Evolutionary conservation across 2,888 invertebrate genomes (phyloP), one percentile per base, ranked within the genome.

Genomic region (Meliscaeva auricollis): DNA sequence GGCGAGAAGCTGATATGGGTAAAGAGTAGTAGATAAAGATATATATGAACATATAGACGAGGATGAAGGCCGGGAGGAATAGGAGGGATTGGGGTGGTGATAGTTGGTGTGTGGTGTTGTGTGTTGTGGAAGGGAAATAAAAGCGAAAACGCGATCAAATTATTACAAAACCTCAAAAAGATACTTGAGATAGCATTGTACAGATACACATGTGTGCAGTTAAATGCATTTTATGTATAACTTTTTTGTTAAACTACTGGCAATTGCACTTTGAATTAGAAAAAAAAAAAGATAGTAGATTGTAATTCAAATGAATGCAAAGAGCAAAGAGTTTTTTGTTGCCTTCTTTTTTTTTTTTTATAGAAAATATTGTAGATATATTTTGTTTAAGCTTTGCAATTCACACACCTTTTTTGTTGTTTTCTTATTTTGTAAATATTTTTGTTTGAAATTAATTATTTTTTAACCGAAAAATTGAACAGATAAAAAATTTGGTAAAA

Each of bases 101-200:
- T 35, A 9, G 38, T 11, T 38, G 38, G 38, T 0, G 9, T 9
- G 9, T 38, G 44, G 8, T 32, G 64, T 6, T 32, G 32, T 26
- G 30, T 48, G 48, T 56, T 56, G 56, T 32, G 17, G 66, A 66
- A 58, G 73, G 41, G 38, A 68, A 80, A 85, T 76, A 85, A 85
- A 85, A 85, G 85, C 85, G 85, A 80, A 85, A 85, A 85, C 76
- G 81, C 85, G 85, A 85, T 85, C 81, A 81, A 85, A 85, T 85
- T 85, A 80, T 85, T 85, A 85, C 85, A 85, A 85, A 85, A 85
- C 85, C 81, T 85, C 81, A 76, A 76, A 73, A 80, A 85, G 81
- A 85, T 81, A 84, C 84, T 84, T 76, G 81, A 85, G 85, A 69
- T 85, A 80, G 50, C 44, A 20, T 20, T 44, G 60, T 38, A 38